Evolutionary conservation across 2,113 vertebrate genomes (phyloP).

Genomic region (Corythaixoides concolor): DNA sequence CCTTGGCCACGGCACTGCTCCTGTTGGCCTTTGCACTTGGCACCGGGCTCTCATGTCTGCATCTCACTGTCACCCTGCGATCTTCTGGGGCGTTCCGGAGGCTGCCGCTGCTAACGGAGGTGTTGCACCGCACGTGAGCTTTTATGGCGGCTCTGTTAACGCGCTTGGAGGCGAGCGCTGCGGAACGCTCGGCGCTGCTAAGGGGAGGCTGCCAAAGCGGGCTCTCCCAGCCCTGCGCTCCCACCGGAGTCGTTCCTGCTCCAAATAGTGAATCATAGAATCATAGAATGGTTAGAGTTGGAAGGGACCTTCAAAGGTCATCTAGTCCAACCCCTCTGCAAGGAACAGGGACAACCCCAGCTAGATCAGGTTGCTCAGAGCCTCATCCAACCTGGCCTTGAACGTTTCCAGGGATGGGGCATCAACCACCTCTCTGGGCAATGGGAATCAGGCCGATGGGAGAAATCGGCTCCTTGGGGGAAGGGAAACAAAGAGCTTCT

Average conservation of each 20-base stretch:
- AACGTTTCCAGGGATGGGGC: no score
- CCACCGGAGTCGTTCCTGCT: neutral
- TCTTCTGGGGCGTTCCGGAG: neutral
- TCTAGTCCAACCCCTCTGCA: no score
- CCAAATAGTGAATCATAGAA: rapidly evolving
- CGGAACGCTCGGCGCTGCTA: neutral
- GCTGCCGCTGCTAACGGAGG: neutral
- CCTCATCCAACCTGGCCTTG: no score
- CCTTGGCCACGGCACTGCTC: neutral
- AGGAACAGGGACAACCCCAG: no score
- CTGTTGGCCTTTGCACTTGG: neutral
- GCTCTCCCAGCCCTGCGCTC: neutral
- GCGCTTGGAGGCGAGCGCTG: neutral
- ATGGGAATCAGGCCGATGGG: neutral
- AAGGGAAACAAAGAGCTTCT: neutral
- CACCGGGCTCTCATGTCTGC: neutral
- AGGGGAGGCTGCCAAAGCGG: neutral
- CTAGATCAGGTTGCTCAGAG: no score
- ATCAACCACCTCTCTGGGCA: no score
- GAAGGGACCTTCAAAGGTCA: no score
- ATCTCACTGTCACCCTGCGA: neutral
- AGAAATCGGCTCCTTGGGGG: neutral
- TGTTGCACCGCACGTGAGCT: neutral
- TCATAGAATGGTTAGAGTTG: no score
- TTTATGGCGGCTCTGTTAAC: neutral